Evolutionary conservation across 1,140 invertebrate species (phyloP).

Genomic region (Ylistrum balloti): DNA sequence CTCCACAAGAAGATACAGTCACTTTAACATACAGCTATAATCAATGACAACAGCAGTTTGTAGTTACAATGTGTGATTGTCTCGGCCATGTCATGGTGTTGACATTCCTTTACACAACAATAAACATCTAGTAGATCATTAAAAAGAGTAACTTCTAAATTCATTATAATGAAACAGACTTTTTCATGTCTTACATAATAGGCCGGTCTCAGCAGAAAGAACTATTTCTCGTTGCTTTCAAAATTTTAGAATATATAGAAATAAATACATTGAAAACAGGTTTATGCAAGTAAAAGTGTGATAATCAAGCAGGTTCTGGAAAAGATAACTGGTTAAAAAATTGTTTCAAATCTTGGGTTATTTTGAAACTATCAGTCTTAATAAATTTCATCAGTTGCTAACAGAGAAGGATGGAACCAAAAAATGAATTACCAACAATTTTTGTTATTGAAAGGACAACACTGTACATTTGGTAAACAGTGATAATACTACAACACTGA

Average conservation of each 20-base stretch:
- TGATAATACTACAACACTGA: neutral
- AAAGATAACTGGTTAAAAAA: too few species aligned
- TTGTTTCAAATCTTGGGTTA: too few species aligned
- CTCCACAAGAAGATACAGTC: neutral
- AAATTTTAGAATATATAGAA: too few species aligned
- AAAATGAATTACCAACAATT: too few species aligned
- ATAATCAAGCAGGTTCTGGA: too few species aligned
- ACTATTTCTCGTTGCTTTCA: too few species aligned
- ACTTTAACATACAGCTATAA: neutral
- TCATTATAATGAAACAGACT: neutral
- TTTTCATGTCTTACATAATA: neutral
- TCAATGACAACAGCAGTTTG: conserved; percentile 19
- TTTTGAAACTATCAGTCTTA: too few species aligned
- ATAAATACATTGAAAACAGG: too few species aligned
- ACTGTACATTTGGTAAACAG: neutral
- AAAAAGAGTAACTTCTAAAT: neutral
- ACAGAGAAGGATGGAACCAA: too few species aligned
- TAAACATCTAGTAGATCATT: neutral
- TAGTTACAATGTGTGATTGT: neutral
- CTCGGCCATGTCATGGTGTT: neutral
- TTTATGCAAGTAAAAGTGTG: too few species aligned
- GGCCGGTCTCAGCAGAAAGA: too few species aligned
- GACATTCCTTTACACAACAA: neutral
- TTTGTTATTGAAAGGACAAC: neutral
- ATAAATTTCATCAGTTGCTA: too few species aligned